A percentile compares a stretch with the other conserved stretches of the same genome.
phyloP scores from a whole-genome alignment of 2,797 vertebrate genomes.

The Manis pentadactyla region DNA sequence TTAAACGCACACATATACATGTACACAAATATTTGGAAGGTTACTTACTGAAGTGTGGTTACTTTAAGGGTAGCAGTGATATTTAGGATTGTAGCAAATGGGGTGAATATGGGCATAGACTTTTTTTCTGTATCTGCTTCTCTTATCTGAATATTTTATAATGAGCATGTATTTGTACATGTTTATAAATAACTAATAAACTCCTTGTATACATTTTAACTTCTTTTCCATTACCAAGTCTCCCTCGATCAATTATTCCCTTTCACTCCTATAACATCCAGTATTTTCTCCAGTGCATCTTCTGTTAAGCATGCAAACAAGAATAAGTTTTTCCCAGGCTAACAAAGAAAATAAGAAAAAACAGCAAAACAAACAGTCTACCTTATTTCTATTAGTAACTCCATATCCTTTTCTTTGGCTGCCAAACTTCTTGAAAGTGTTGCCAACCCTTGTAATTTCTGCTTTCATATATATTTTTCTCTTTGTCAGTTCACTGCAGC shows the following conservation, averaged over 20 bases:
- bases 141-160: conserved; percentile 12
- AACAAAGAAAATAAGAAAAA: conserved; percentile 1
- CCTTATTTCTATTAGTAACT: not conserved
- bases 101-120: not conserved
- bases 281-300: not conserved
- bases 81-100: not conserved
- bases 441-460: not conserved
- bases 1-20: not conserved
- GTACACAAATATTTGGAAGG: not conserved
- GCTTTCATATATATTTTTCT: not conserved
- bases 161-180: not conserved
- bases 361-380: not conserved
- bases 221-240: not conserved
- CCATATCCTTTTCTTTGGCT: not conserved
- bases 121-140: not conserved
- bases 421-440: not conserved
- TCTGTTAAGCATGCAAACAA: not conserved
- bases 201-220: not conserved
- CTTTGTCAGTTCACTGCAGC: not conserved
- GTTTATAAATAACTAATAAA: not conserved
- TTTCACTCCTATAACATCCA: not conserved
- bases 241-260: conserved; percentile 26
- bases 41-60: not conserved
- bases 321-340: not conserved
- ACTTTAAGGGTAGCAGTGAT: not conserved